Evolutionary conservation across 2,113 vertebrate genomes (phyloP), one percentile per base, ranked within the genome.

Genomic region (Scolopax mira): DNA sequence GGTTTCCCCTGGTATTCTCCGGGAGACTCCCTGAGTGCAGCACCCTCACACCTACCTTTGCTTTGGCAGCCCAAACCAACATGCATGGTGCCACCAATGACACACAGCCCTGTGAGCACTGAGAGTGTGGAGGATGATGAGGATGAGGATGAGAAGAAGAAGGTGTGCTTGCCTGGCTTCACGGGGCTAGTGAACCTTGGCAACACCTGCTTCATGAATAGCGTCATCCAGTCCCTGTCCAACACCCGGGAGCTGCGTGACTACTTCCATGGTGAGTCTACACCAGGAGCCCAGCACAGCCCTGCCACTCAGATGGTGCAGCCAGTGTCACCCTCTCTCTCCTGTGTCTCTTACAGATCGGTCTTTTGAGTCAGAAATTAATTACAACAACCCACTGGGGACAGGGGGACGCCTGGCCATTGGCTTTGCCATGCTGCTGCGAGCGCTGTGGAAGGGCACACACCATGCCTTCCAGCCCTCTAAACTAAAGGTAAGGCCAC

Each of bases 121-220:
- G 99, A 99, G 86, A 98, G 98, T 0, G 97, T 98, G 27, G 99
- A 99, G 84, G 98, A 98, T 1, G 98, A 98, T 8, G 98, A 98
- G 37, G 98, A 98, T 35, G 99, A 99, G 85, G 99, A 99, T 41
- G 99, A 99, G 94, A 99, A 99, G 97, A 99, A 99, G 97, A 99
- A 99, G 91, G 99, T 99, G 84, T 99, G 99, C 94, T 97, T 99
- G 54, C 99, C 99, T 0, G 99, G 99, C 37, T 99, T 99, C 97
- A 99, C 99, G 0, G 99, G 99, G 42, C 96, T 99, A 87, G 99
- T 99, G 79, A 99, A 99, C 96, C 98, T 99, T 12, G 99, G 99
- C 83, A 99, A 99, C 97, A 99, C 99, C 48, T 99, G 99, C 97
- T 99, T 99, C 97, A 99, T 99, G 99, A 99, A 99, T 97, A 99